Evolutionary conservation across 2,888 invertebrate species (phyloP), one percentile per base, ranked within the genome.

Genomic region (Mallateleia sp.): DNA sequence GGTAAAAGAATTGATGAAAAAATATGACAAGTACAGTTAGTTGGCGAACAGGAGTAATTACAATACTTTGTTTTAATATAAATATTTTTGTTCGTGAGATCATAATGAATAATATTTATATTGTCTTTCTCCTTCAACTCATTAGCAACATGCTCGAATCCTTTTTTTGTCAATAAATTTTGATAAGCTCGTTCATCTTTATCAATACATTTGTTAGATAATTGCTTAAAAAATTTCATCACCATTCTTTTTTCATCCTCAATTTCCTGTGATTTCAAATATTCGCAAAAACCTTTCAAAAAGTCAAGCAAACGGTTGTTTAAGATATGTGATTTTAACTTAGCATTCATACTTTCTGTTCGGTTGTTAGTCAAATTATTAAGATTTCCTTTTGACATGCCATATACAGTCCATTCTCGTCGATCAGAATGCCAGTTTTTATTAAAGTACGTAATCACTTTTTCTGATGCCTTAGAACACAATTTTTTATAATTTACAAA

Each of bases 371-470:
- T 79, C 8, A 42, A 7, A 62, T 79, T 60, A 14, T 24, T 28
- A 4, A 62, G 18, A 62, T 79, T 79, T 24, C 79, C 71, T 20
- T 69, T 28, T 0, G 62, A 62, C 62, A 79, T 79, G 7, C 38
- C 60, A 50, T 50, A 50, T 15, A 79, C 69, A 1, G 60, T 60
- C 78, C 69, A 79, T 34, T 77, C 54, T 14, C n/a, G 15, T 22
- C 50, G 25, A n/a, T 28, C 45, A 18, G 47, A 5, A 18, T 79
- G 60, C 69, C 78, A 79, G 22, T 71, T 79, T 52, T 79, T 79
- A 50, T 79, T 52, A 24, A 79, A 79, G 34, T 79, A 79, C 9
- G 38, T 15, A 5, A 79, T 34, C n/a, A 69, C 52, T 18, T n/a
- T 22, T 28, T 28, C 25, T 50, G 66, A 32, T 4, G 20, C 47